phyloP scores from a whole-genome alignment of 2,797 vertebrate genomes.

The Monodelphis domestica region DNA sequence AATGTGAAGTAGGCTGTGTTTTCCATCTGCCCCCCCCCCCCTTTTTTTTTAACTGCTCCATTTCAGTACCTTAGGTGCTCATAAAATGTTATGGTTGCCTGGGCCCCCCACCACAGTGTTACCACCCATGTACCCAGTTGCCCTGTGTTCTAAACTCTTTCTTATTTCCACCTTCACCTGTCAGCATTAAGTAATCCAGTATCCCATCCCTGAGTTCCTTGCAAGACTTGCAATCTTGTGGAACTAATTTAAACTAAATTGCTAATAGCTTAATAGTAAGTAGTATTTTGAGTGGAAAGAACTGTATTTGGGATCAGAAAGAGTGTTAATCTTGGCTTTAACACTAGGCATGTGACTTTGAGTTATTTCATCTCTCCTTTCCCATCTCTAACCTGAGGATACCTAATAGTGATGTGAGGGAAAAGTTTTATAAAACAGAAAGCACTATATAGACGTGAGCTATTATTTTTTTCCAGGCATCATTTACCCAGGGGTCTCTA shows the following conservation, averaged over 20 bases:
- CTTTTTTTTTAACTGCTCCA: background rate
- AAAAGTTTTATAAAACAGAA: background rate
- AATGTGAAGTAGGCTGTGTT: background rate
- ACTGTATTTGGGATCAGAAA: background rate
- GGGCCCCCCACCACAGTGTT: background rate
- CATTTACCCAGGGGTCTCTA: background rate
- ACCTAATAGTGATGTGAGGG: background rate
- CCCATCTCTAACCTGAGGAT: background rate
- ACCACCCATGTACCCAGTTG: background rate
- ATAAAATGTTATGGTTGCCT: background rate
- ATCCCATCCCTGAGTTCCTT: background rate
- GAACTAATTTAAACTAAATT: background rate
- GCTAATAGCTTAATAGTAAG: background rate
- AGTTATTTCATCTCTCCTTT: background rate
- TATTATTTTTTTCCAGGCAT: background rate
- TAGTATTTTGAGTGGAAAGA: background rate
- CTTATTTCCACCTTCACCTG: background rate
- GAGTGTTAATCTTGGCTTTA: background rate
- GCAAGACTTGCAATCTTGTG: background rate
- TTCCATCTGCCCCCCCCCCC: background rate
- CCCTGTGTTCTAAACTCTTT: conserved; percentile 16
- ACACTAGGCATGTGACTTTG: background rate
- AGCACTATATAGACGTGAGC: background rate
- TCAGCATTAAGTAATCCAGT: background rate
- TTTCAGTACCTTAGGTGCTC: background rate